phyloP scores from a whole-genome alignment of 1,140 invertebrate species.

The Grapholita molesta region DNA sequence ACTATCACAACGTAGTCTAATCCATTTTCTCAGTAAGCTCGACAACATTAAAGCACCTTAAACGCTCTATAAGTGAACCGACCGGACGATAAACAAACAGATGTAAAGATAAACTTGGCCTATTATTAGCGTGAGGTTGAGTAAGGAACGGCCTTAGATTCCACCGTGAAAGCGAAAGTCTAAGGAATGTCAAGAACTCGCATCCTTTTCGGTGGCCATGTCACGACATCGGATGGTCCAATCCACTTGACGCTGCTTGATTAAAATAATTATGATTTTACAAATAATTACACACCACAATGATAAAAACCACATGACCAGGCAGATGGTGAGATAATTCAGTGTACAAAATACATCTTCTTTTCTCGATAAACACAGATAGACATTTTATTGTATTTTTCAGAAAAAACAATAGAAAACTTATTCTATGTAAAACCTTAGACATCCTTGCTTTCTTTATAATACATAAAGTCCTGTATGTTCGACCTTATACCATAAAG shows the following conservation, averaged over 20 bases:
- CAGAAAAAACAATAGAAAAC: too few relatives aligned
- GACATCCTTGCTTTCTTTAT: too few relatives aligned
- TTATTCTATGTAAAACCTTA: too few relatives aligned
- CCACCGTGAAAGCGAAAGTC: conserved; percentile 7
- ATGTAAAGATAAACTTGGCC: not conserved
- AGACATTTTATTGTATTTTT: too few relatives aligned
- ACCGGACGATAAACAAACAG: not conserved
- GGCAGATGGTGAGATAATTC: too few relatives aligned
- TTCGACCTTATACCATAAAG: too few relatives aligned
- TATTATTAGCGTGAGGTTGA: not conserved
- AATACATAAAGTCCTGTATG: too few relatives aligned
- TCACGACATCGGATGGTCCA: not conserved
- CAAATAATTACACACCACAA: too few relatives aligned
- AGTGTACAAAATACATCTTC: too few relatives aligned
- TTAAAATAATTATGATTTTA: not conserved
- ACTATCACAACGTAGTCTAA: not conserved
- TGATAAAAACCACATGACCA: too few relatives aligned
- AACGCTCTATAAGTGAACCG: not conserved
- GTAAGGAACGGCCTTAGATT: conserved; percentile 6
- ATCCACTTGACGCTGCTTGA: not conserved
- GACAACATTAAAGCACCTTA: not conserved
- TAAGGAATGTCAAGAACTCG: not conserved
- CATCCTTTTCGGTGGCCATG: not conserved
- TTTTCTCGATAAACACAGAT: too few relatives aligned
- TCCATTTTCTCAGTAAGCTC: not conserved